A percentile compares a stretch with the other conserved stretches of the same genome.
phyloP scores from a whole-genome alignment of 2,113 vertebrate genomes.

The Amphiprion ocellaris region DNA sequence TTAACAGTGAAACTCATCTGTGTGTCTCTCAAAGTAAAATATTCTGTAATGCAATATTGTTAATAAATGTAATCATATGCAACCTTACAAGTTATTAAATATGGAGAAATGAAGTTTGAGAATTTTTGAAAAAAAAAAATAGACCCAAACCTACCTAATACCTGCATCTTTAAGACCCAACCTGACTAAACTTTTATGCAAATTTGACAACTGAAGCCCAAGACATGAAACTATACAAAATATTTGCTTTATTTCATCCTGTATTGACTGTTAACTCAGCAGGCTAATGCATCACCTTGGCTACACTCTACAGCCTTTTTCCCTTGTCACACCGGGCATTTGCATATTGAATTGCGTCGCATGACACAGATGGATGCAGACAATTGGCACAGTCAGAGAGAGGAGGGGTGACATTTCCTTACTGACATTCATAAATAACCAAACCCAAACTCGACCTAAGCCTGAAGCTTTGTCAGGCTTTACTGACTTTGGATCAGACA shows the following conservation, averaged over 20 bases:
- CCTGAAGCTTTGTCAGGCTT: slow-evolving; percentile 30
- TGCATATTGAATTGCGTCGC: slow-evolving; percentile 37
- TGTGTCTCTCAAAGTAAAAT: background rate
- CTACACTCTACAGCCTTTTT: slow-evolving; percentile 2
- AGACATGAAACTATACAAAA: no score
- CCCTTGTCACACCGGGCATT: slow-evolving; percentile 6
- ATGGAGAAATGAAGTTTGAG: background rate
- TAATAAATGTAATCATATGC: background rate
- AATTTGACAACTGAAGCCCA: no score
- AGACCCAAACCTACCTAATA: background rate
- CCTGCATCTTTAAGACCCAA: background rate
- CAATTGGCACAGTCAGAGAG: slow-evolving; percentile 20
- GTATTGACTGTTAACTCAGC: slow-evolving; percentile 17
- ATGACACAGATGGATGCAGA: slow-evolving; percentile 35
- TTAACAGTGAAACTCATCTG: background rate
- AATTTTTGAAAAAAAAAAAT: background rate
- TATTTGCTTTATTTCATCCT: slow-evolving; percentile 26
- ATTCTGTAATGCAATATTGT: background rate
- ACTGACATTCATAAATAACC: slow-evolving; percentile 21
- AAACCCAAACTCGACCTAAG: background rate
- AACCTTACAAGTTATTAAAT: background rate
- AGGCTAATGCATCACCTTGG: slow-evolving; percentile 5
- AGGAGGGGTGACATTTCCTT: slow-evolving; percentile 10
- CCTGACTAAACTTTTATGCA: background rate
- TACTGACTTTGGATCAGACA: slow-evolving; percentile 11